Evolutionary conservation across 2,113 vertebrate species (phyloP), one percentile per base, ranked within the genome.

Genomic region (Hippocampus abdominalis): DNA sequence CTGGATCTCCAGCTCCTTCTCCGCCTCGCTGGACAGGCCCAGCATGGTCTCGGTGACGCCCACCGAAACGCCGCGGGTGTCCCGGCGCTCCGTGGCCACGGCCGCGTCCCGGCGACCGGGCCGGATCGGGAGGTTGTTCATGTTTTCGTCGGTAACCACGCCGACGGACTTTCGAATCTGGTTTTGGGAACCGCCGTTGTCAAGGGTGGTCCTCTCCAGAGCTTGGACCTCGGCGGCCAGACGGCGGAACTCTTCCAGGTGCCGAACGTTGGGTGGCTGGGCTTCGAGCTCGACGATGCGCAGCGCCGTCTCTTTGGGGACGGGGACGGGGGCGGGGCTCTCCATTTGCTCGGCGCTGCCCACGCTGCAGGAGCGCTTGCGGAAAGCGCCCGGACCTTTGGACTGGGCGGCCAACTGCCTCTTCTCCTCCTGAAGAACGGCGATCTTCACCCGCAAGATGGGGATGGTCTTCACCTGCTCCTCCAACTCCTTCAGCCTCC

Each of bases 391-490:
- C 0, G 82, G 87, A 0, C 76, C 90, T 77, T 95, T 97, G 29
- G 96, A 93, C 76, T 96, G 94, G 0, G 94, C 92, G 10, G 92
- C 90, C 86, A 97, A 53, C 62, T 98, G 96, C 72, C 96, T 88
- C 65, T 97, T 98, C 85, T 98, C 96, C 73, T 98, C 97, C 87
- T 98, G 96, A 62, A 99, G 90, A 59, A 98, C 96, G 0, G 96
- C 95, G 66, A 99, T 99, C 91, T 98, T 98, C 9, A 98, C 97
- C 86, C 96, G 97, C 56, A 98, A 88, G 76, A 98, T 94, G 0
- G 97, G 97, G 86, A 99, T 98, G 65, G 94, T 94, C 72, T 95
- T 95, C 40, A 95, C 96, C 80, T 98, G 96, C 71, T 96, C 95
- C 87, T 99, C 96, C 0, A 99, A 91, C 84, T 98, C 97, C 79